Evolutionary conservation across 2,797 vertebrate genomes (phyloP).

Genomic region (Pogonophryne albipinna): DNA sequence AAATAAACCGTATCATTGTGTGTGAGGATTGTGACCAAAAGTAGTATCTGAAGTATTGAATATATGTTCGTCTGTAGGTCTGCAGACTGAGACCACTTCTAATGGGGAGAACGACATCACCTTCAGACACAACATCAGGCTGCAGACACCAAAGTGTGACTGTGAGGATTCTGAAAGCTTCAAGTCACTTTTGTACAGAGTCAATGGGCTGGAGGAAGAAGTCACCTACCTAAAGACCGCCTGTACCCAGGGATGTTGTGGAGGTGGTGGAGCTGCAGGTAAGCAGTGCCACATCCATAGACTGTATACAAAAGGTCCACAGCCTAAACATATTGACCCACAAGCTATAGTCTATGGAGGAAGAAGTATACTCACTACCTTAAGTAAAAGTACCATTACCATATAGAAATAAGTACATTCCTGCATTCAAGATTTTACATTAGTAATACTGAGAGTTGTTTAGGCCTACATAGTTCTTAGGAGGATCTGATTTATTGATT

Average conservation of each 20-base stretch:
- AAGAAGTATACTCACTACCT: neutral
- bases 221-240: constrained; percentile 87
- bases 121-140: constrained; percentile 91
- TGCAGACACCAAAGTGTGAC: constrained; percentile 84
- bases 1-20: neutral
- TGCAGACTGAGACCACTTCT: constrained; percentile 60
- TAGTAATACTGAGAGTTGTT: neutral
- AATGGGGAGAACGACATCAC: constrained; percentile 88
- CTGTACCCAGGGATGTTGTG: constrained; percentile 88
- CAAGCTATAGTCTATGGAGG: neutral
- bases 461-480: too few species aligned
- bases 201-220: constrained; percentile 91
- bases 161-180: constrained; percentile 85
- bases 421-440: neutral
- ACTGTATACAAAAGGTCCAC: neutral
- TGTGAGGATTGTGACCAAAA: neutral
- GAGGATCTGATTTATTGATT: too few species aligned
- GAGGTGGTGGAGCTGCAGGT: constrained; percentile 75
- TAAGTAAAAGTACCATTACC: neutral
- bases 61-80: constrained; percentile 42
- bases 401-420: neutral
- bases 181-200: constrained; percentile 86
- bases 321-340: neutral
- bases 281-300: neutral
- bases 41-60: neutral